A percentile compares a stretch with the other conserved stretches of the same genome.
These are phyloP conservation scores for Syndactyla subalaris DNA, from an alignment of 2,797 vertebrate species.

Conservation along the genomic window DNA sequence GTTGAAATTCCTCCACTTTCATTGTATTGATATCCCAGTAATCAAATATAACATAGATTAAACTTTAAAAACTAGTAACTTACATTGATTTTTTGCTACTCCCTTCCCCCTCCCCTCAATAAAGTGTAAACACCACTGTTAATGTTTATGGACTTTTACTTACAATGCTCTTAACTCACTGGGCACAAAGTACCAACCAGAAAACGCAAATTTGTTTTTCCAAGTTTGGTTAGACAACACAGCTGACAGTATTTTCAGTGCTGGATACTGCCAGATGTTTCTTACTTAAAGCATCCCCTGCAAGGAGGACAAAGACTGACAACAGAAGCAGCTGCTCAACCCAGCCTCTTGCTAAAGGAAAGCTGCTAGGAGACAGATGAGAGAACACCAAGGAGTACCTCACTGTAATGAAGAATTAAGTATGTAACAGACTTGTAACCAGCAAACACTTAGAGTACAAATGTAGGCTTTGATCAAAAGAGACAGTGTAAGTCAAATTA, in stretches of 20 bases:
- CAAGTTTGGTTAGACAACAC: slow-evolving; percentile 57
- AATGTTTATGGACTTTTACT: slow-evolving; percentile 66
- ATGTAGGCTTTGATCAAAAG: slow-evolving; percentile 29
- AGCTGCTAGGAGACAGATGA: slow-evolving; percentile 62
- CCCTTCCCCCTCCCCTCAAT: neutral
- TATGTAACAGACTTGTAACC: slow-evolving; percentile 1
- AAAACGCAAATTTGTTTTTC: slow-evolving; percentile 58
- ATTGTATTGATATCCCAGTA: slow-evolving; percentile 78
- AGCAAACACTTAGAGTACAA: neutral
- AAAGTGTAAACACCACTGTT: slow-evolving; percentile 44
- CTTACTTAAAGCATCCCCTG: slow-evolving; percentile 51
- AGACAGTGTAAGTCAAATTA: neutral
- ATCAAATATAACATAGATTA: slow-evolving; percentile 79
- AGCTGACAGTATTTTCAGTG: slow-evolving; percentile 59
- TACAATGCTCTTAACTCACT: slow-evolving; percentile 28
- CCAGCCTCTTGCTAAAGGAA: slow-evolving; percentile 48
- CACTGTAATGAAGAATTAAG: slow-evolving; percentile 29
- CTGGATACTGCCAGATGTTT: slow-evolving; percentile 69
- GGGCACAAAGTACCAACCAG: slow-evolving; percentile 42
- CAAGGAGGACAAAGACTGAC: slow-evolving; percentile 66
- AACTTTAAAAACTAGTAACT: slow-evolving; percentile 70
- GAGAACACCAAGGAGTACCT: slow-evolving; percentile 37
- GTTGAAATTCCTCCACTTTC: slow-evolving; percentile 55
- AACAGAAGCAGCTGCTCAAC: slow-evolving; percentile 57
- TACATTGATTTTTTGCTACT: slow-evolving; percentile 54